phyloP scores from a whole-genome alignment of 2,113 vertebrate species.

The Dicaeum eximium region DNA sequence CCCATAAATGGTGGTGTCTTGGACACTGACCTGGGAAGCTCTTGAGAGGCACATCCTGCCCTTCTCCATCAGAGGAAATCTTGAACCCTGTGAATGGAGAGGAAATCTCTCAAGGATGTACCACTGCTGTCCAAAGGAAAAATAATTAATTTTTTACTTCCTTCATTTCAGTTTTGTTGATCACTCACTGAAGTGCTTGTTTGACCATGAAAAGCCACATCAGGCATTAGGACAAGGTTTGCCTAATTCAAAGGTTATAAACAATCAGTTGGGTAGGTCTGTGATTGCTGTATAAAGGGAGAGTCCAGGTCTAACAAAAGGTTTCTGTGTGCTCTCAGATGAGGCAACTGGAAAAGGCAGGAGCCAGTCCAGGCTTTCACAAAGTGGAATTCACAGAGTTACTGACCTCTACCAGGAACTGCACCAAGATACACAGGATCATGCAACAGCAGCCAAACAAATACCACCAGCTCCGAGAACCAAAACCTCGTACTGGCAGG shows the following conservation, averaged over 20 bases:
- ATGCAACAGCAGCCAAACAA: neutral
- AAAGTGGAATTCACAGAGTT: neutral
- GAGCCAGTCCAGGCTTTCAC: neutral
- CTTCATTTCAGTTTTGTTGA: neutral
- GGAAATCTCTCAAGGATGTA: constrained; percentile 47
- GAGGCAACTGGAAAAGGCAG: neutral
- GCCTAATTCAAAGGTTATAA: neutral
- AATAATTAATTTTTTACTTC: neutral
- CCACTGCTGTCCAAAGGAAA: neutral
- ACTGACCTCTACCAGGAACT: neutral
- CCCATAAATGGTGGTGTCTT: neutral
- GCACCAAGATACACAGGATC: neutral
- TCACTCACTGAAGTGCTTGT: neutral
- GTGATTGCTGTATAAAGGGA: neutral
- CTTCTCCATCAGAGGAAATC: constrained; percentile 48
- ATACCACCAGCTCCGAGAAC: neutral
- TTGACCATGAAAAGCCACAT: neutral
- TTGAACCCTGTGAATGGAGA: neutral
- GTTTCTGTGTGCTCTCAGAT: neutral
- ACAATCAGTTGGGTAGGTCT: neutral
- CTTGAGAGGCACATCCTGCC: constrained; percentile 26
- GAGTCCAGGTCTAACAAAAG: neutral
- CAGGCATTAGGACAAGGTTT: neutral
- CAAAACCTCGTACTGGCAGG: neutral
- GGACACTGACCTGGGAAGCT: neutral